Percentiles rank a stretch among this genome's conserved stretches.
These are phyloP conservation scores for Python bivittatus DNA, from an alignment of 2,113 vertebrate species.

Conservation along the genomic window DNA sequence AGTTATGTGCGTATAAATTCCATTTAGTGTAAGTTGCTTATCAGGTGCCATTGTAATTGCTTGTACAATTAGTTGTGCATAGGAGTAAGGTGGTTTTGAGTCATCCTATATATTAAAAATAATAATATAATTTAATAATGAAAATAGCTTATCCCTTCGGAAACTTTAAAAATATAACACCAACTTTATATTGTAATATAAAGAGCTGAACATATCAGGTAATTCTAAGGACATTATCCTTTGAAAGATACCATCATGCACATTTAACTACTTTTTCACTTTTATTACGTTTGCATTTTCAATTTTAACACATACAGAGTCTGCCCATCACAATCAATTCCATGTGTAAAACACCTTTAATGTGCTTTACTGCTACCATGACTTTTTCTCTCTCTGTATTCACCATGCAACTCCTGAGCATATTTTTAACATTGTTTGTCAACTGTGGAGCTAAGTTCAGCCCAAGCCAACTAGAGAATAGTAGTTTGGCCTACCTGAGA, in stretches of 20 bases:
- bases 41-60: slow-evolving; percentile 95
- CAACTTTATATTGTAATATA: neutral
- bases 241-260: neutral
- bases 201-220: neutral
- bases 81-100: slow-evolving; percentile 96
- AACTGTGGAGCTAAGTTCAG: neutral
- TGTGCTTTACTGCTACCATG: neutral
- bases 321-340: neutral
- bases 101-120: slow-evolving; percentile 81
- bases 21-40: slow-evolving; percentile 94
- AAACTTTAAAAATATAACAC: neutral
- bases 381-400: neutral
- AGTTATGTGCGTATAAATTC: slow-evolving; percentile 97
- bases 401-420: neutral
- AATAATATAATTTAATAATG: slow-evolving; percentile 25
- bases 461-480: neutral
- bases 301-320: neutral
- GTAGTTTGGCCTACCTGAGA: neutral
- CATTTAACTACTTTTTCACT: neutral
- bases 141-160: neutral
- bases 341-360: neutral
- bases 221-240: neutral
- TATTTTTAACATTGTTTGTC: neutral
- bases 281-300: neutral
- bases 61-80: slow-evolving; percentile 95